phyloP scores from a whole-genome alignment of 2,888 invertebrate genomes.

The Cheiracanthium punctorium region DNA sequence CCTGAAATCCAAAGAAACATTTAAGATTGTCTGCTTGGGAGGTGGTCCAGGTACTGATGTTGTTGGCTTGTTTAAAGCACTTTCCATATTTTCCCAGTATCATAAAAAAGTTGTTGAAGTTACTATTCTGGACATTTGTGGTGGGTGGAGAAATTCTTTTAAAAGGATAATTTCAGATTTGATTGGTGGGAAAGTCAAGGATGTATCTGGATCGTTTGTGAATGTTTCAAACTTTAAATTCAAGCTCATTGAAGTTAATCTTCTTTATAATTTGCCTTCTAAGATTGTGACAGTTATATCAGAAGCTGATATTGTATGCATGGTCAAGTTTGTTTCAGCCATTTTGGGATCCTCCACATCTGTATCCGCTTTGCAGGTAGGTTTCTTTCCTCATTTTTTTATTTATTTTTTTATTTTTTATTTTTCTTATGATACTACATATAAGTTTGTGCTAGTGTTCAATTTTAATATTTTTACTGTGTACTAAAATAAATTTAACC shows the following conservation, averaged over 20 bases:
- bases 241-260: slow-evolving; percentile 27
- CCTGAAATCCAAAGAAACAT: neutral
- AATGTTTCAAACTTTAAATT: slow-evolving; percentile 20
- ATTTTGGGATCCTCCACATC: slow-evolving; percentile 16
- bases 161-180: slow-evolving; percentile 23
- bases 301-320: slow-evolving; percentile 51
- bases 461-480: too few species aligned
- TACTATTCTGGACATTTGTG: slow-evolving; percentile 47
- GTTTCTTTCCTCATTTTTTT: neutral
- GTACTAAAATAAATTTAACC: too few species aligned
- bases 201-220: slow-evolving; percentile 29
- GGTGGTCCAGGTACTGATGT: slow-evolving; percentile 52
- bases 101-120: slow-evolving; percentile 35
- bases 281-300: slow-evolving; percentile 21
- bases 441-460: too few species aligned
- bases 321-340: slow-evolving; percentile 57
- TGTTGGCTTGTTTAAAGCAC: slow-evolving; percentile 44
- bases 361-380: slow-evolving; percentile 34
- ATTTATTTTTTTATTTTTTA: too few species aligned
- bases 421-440: too few species aligned
- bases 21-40: slow-evolving; percentile 50
- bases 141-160: slow-evolving; percentile 51
- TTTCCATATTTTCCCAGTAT: slow-evolving; percentile 12
- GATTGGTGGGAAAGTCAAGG: slow-evolving; percentile 30
- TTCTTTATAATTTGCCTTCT: slow-evolving; percentile 15